Percentiles rank a stretch among this genome's conserved stretches.
These are phyloP conservation scores for Campylomormyrus numenius DNA, from an alignment of 2,113 vertebrate genomes.

Conservation along the genomic window DNA sequence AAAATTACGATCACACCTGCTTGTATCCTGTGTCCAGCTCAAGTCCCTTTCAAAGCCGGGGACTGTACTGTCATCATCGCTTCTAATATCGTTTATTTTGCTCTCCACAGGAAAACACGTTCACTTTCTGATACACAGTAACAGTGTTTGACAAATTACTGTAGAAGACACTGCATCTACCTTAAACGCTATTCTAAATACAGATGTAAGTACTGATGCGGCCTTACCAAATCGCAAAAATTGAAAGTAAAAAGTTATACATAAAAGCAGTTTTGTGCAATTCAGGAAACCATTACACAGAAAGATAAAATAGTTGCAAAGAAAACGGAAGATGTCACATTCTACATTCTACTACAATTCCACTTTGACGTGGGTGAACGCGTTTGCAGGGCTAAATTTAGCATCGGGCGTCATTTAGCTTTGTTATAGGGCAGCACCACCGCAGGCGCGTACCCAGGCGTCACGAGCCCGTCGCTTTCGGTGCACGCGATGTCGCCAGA, in stretches of 20 bases:
- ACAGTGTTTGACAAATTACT: not conserved
- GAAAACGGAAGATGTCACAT: not conserved
- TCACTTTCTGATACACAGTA: not conserved
- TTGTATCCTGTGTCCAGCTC: not conserved
- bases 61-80: not conserved
- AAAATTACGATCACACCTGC: not conserved
- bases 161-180: not conserved
- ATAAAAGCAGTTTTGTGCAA: not conserved
- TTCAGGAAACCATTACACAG: not conserved
- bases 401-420: conserved; percentile 43
- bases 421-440: conserved; percentile 41
- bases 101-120: not conserved
- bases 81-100: not conserved
- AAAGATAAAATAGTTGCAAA: not conserved
- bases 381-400: conserved; percentile 57
- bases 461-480: not conserved
- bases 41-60: not conserved
- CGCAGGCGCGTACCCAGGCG: conserved; percentile 23
- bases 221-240: not conserved
- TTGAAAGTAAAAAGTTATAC: not conserved
- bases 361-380: conserved; percentile 45
- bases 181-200: not conserved
- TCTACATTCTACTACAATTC: not conserved
- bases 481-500: conserved; percentile 1
- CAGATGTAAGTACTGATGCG: not conserved